Percentiles rank a stretch among this genome's conserved stretches.
These are phyloP conservation scores for Stegodyphus dumicola DNA, from an alignment of 1,140 invertebrate species.

Conservation along the genomic window DNA sequence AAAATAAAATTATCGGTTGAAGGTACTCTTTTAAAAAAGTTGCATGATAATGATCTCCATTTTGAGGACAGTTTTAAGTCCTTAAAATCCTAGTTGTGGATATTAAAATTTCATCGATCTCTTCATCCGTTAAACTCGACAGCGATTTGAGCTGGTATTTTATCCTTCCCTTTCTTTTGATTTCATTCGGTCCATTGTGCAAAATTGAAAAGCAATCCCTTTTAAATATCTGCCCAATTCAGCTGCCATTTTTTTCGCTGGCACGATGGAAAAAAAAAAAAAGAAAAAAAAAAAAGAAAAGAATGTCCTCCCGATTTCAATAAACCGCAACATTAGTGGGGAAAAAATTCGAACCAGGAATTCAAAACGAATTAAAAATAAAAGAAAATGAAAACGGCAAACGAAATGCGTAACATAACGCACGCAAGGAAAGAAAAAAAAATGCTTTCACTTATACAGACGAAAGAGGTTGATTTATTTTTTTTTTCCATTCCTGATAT, in stretches of 20 bases:
- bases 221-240: constrained; percentile 53
- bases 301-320: constrained; percentile 47
- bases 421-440: constrained; percentile 1
- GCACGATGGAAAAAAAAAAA: constrained; percentile 6
- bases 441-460: not conserved
- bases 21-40: too few species aligned
- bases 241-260: constrained; percentile 38
- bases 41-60: too few species aligned
- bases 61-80: too few species aligned
- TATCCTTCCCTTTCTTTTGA: too few species aligned
- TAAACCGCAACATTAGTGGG: constrained; percentile 42
- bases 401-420: constrained; percentile 24
- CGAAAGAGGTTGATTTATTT: too few species aligned
- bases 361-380: constrained; percentile 46
- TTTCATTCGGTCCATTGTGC: constrained; percentile 8
- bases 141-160: too few species aligned
- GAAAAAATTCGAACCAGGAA: constrained; percentile 6
- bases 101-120: too few species aligned
- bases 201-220: constrained; percentile 39
- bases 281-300: constrained; percentile 20
- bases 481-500: constrained; percentile 28
- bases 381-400: constrained; percentile 10
- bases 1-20: too few species aligned
- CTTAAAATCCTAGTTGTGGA: too few species aligned
- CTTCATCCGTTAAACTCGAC: too few species aligned